These are phyloP conservation scores for Megaustenia siamemsis DNA, from an alignment of 2,888 invertebrate genomes.

Conservation along the genomic window DNA sequence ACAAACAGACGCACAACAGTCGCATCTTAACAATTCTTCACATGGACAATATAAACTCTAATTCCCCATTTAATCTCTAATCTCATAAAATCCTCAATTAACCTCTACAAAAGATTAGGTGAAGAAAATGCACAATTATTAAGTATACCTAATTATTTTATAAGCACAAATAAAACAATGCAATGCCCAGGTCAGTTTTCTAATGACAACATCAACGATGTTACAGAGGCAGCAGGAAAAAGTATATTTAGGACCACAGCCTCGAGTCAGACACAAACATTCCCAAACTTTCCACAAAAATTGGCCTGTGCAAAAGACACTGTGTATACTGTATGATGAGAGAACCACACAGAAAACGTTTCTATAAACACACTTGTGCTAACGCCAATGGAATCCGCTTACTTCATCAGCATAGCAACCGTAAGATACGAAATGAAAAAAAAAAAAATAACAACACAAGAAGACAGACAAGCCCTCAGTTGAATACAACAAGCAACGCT, in stretches of 20 bases:
- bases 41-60: too few species aligned
- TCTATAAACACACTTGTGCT: not conserved
- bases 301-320: not conserved
- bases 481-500: slow-evolving; percentile 1
- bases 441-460: not conserved
- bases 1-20: too few species aligned
- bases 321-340: not conserved
- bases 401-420: not conserved
- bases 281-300: not conserved
- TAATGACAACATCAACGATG: too few species aligned
- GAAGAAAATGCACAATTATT: too few species aligned
- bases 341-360: not conserved
- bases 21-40: too few species aligned
- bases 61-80: too few species aligned
- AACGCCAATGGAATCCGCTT: slow-evolving; percentile 15
- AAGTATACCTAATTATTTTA: too few species aligned
- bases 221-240: too few species aligned
- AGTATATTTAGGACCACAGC: not conserved
- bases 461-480: slow-evolving; percentile 1
- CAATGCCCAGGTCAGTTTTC: too few species aligned
- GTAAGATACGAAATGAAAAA: not conserved
- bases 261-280: not conserved
- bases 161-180: too few species aligned
- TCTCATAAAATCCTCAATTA: too few species aligned
- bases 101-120: too few species aligned